A percentile compares a stretch with the other conserved stretches of the same genome.
Conservation (phyloP, 2,888 invertebrate genomes). For the Chalcosyrphus nemorum region DNA sequence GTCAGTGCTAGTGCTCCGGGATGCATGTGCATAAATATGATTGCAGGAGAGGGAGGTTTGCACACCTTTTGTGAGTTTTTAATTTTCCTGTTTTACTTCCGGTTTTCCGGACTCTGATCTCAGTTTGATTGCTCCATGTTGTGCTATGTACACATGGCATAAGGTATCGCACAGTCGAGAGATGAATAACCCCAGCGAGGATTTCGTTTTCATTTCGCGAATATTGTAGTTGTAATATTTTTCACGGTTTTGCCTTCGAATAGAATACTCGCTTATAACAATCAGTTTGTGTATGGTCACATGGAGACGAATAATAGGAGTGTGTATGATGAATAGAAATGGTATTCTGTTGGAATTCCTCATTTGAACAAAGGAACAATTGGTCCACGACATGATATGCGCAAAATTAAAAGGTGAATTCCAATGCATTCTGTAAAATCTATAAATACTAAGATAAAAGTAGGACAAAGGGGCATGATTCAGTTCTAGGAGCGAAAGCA, state of each 20-base stretch:
- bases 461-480: too few species aligned
- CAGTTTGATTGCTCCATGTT: conserved; percentile 78
- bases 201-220: conserved; percentile 40
- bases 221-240: conserved; percentile 52
- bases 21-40: background rate
- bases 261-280: conserved; percentile 27
- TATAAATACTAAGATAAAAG: too few species aligned
- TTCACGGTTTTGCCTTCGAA: conserved; percentile 61
- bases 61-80: conserved; percentile 81
- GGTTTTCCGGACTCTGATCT: conserved; percentile 81
- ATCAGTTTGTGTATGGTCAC: conserved; percentile 50
- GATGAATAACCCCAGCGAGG: conserved; percentile 41
- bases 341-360: background rate
- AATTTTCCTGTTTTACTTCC: conserved; percentile 82
- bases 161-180: background rate
- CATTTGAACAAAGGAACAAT: background rate
- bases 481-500: too few species aligned
- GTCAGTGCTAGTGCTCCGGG: conserved; percentile 12
- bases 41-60: conserved; percentile 32
- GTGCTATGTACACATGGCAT: background rate
- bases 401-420: too few species aligned
- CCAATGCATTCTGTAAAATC: too few species aligned
- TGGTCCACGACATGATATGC: too few species aligned
- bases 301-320: conserved; percentile 28
- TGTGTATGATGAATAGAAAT: background rate